A percentile compares a stretch with the other conserved stretches of the same genome.
phyloP scores from a whole-genome alignment of 2,888 invertebrate genomes.

The Hyposoter didymator region DNA sequence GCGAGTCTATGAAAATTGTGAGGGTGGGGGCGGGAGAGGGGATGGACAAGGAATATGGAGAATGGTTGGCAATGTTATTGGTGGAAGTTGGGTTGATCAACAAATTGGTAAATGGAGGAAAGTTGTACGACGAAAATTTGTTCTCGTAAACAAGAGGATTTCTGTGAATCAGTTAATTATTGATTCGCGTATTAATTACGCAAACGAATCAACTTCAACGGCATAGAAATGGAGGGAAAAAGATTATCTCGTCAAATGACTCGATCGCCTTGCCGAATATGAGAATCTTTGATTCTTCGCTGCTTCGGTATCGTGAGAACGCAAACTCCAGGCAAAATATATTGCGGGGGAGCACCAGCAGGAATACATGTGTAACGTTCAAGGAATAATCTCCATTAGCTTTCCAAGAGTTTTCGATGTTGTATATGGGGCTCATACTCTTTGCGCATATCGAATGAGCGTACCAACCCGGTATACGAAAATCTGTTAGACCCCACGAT shows the following conservation, averaged over 20 bases:
- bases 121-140: neutral
- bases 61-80: neutral
- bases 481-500: slow-evolving; percentile 67
- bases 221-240: neutral
- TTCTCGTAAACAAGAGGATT: neutral
- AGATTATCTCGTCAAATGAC: neutral
- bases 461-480: slow-evolving; percentile 61
- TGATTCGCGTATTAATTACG: slow-evolving; percentile 9
- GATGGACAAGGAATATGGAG: neutral
- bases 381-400: slow-evolving; percentile 55
- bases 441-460: slow-evolving; percentile 70
- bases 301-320: slow-evolving; percentile 57
- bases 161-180: slow-evolving; percentile 16
- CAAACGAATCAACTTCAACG: neutral
- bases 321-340: slow-evolving; percentile 8
- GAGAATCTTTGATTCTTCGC: slow-evolving; percentile 40
- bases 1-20: slow-evolving; percentile 23
- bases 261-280: neutral
- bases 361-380: slow-evolving; percentile 41
- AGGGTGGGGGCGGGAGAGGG: neutral
- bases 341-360: neutral
- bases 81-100: slow-evolving; percentile 3
- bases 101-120: neutral
- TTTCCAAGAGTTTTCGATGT: slow-evolving; percentile 52
- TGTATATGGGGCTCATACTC: slow-evolving; percentile 60